phyloP scores from a whole-genome alignment of 2,888 invertebrate species.

The Dendrolimus pini region DNA sequence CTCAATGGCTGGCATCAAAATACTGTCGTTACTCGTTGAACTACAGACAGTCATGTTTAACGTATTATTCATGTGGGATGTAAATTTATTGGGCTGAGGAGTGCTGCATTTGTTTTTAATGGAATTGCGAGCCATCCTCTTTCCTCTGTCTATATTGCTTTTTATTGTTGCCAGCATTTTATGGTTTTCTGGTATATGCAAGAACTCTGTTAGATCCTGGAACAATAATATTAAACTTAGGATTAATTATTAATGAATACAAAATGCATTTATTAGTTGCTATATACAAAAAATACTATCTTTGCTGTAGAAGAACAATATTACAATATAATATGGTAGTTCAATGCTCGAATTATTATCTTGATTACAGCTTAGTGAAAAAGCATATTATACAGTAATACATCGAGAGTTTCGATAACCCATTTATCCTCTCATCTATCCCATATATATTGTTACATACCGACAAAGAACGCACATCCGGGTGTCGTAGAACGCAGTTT shows the following conservation, averaged over 20 bases:
- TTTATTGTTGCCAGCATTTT: constrained; percentile 54
- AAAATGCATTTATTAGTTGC: not conserved
- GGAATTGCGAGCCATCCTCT: constrained; percentile 45
- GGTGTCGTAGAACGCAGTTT: no score
- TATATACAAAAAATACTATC: no score
- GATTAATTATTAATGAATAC: not conserved
- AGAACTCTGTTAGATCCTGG: constrained; percentile 54
- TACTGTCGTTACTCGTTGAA: constrained; percentile 12
- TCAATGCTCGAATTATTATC: no score
- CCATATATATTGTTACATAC: no score
- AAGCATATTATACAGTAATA: no score
- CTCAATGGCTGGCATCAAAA: constrained; percentile 46
- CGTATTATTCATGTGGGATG: constrained; percentile 36
- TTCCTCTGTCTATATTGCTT: constrained; percentile 45
- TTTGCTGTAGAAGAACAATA: no score
- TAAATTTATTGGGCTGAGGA: constrained; percentile 34
- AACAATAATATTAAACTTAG: constrained; percentile 11
- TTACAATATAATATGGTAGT: no score
- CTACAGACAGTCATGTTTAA: constrained; percentile 28
- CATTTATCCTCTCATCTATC: no score
- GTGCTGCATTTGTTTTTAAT: constrained; percentile 36
- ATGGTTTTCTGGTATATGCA: constrained; percentile 51
- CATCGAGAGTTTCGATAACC: no score
- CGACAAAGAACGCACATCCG: no score
- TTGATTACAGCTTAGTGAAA: no score